phyloP scores from a whole-genome alignment of 2,797 vertebrate species.

The Bovichtus diacanthus region DNA sequence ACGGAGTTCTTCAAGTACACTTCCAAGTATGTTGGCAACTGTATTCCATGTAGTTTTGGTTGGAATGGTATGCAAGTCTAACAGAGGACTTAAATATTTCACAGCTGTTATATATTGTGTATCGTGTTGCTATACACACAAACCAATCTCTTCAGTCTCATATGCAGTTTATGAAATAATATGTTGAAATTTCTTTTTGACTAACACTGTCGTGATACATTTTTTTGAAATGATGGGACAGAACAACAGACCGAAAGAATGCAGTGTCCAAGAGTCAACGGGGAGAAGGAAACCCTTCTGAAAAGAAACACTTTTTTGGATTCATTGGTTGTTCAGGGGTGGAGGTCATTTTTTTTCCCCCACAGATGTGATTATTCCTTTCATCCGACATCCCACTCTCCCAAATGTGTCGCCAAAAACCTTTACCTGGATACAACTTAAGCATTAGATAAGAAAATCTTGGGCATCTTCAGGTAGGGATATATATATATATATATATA shows the following conservation, averaged over 20 bases:
- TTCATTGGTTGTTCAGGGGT: background rate
- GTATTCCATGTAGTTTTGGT: slow-evolving; percentile 45
- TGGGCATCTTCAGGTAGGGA: background rate
- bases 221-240: slow-evolving; percentile 47
- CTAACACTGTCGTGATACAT: slow-evolving; percentile 40
- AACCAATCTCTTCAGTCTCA: background rate
- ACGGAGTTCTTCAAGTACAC: slow-evolving; percentile 61
- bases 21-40: slow-evolving; percentile 46
- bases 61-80: slow-evolving; percentile 17
- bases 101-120: background rate
- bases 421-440: slow-evolving; percentile 12
- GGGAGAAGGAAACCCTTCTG: background rate
- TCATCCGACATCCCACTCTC: slow-evolving; percentile 15
- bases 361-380: slow-evolving; percentile 4
- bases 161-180: slow-evolving; percentile 10
- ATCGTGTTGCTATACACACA: background rate
- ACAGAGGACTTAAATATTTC: slow-evolving; percentile 26
- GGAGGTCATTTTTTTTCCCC: background rate
- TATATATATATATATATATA: background rate
- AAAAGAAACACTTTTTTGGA: slow-evolving; percentile 8
- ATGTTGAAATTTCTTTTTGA: slow-evolving; percentile 1
- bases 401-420: background rate
- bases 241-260: background rate
- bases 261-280: background rate
- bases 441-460: background rate